Conservation (phyloP, 2,113 vertebrate genomes). For the Oncorhynchus kisutch region DNA sequence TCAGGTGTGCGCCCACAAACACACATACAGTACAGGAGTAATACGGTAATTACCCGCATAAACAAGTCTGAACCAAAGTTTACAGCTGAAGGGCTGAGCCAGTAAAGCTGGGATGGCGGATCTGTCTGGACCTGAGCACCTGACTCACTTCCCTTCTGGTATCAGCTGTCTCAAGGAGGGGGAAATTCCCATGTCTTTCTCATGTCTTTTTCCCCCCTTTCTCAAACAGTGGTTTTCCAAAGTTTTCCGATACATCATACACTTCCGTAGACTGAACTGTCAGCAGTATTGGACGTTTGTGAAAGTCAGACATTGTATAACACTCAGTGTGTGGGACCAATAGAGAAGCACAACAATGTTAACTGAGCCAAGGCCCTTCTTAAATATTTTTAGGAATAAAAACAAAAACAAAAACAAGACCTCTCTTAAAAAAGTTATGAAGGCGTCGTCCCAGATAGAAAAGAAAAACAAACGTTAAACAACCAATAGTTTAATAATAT, state of each 20-base stretch:
- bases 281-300: background rate
- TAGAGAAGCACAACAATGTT: constrained; percentile 2
- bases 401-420: constrained; percentile 19
- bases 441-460: constrained; percentile 42
- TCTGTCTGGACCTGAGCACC: constrained; percentile 27
- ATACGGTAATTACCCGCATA: constrained; percentile 43
- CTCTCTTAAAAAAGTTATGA: constrained; percentile 50
- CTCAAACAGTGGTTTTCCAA: constrained; percentile 27
- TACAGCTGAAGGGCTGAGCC: constrained; percentile 28
- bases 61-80: constrained; percentile 56
- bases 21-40: constrained; percentile 37
- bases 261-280: background rate
- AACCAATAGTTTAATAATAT: constrained; percentile 48
- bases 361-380: constrained; percentile 10
- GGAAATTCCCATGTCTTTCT: constrained; percentile 61
- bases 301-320: background rate
- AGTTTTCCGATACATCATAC: background rate
- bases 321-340: no score
- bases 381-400: background rate
- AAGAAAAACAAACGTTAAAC: constrained; percentile 30
- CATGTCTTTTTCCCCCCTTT: constrained; percentile 17
- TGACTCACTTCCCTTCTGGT: constrained; percentile 64
- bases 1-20: constrained; percentile 17
- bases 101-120: constrained; percentile 18
- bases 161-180: constrained; percentile 59